Evolutionary conservation across 2,113 vertebrate genomes (phyloP).

Genomic region (Emydocephalus ijimae): DNA sequence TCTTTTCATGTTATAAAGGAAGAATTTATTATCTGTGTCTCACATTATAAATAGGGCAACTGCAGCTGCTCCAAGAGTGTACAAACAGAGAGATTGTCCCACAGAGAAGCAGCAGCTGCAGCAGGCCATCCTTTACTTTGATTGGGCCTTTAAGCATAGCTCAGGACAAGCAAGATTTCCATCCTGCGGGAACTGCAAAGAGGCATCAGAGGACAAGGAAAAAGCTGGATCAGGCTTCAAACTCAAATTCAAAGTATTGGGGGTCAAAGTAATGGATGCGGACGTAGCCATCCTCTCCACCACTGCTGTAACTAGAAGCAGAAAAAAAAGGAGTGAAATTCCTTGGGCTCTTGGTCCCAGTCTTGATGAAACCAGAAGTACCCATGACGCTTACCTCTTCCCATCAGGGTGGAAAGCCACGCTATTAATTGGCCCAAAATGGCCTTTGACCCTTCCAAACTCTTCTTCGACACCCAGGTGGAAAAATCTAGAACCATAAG

Average conservation of each 20-base stretch:
- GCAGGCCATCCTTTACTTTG: not conserved
- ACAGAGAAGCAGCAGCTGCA: not conserved
- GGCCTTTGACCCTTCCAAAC: constrained; percentile 96
- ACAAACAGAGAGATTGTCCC: not conserved
- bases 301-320: constrained; percentile 88
- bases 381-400: constrained; percentile 78
- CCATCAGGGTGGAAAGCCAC: constrained; percentile 96
- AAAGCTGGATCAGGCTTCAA: constrained; percentile 78
- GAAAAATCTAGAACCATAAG: constrained; percentile 80
- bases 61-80: not conserved
- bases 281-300: constrained; percentile 93
- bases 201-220: not conserved
- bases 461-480: constrained; percentile 95
- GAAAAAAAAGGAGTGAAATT: not conserved
- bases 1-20: constrained; percentile 15
- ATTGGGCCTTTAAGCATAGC: not conserved
- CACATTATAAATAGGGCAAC: constrained; percentile 40
- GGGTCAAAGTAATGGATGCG: constrained; percentile 97
- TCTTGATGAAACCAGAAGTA: not conserved
- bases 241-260: constrained; percentile 97
- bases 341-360: not conserved
- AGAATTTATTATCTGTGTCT: constrained; percentile 44
- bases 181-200: not conserved
- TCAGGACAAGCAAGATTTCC: not conserved
- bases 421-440: constrained; percentile 97